A percentile compares a stretch with the other conserved stretches of the same genome.
Evolutionary conservation across 2,888 invertebrate genomes (phyloP).

Genomic region (Chloromyia formosa): DNA sequence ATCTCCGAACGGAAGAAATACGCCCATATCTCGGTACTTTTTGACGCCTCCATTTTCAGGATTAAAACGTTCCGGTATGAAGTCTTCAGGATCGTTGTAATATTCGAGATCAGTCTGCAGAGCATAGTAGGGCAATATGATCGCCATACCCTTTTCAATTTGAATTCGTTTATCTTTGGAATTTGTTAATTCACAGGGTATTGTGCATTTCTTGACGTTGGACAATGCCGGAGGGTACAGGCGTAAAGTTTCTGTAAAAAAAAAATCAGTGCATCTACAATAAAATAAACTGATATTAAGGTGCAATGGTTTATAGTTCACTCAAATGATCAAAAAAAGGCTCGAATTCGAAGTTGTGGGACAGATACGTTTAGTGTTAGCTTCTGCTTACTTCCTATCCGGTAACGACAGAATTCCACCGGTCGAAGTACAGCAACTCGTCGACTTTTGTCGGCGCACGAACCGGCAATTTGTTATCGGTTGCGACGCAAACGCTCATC

Average conservation of each 20-base stretch:
- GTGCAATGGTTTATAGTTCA: no score
- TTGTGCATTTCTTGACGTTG: slow-evolving; percentile 1
- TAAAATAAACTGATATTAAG: not conserved
- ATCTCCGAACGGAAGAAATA: slow-evolving; percentile 59
- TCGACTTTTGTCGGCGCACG: no score
- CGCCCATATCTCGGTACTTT: slow-evolving; percentile 56
- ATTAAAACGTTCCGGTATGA: slow-evolving; percentile 58
- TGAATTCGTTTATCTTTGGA: slow-evolving; percentile 54
- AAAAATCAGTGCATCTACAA: not conserved
- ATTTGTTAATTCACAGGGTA: slow-evolving; percentile 40
- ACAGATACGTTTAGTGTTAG: no score
- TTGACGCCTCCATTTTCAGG: slow-evolving; percentile 56
- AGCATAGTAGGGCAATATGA: slow-evolving; percentile 55
- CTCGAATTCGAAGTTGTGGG: no score
- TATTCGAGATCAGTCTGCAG: slow-evolving; percentile 56
- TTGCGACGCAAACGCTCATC: no score
- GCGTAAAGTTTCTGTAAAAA: slow-evolving; percentile 13
- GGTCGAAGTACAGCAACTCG: no score
- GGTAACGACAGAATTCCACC: no score
- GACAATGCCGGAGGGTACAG: not conserved
- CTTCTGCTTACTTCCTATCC: no score
- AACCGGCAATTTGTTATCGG: no score
- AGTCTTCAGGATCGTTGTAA: slow-evolving; percentile 56
- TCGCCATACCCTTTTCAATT: slow-evolving; percentile 53
- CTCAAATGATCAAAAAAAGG: no score